These are phyloP conservation scores for Saxidomus purpurata DNA, from an alignment of 1,140 invertebrate genomes.

Conservation along the genomic window DNA sequence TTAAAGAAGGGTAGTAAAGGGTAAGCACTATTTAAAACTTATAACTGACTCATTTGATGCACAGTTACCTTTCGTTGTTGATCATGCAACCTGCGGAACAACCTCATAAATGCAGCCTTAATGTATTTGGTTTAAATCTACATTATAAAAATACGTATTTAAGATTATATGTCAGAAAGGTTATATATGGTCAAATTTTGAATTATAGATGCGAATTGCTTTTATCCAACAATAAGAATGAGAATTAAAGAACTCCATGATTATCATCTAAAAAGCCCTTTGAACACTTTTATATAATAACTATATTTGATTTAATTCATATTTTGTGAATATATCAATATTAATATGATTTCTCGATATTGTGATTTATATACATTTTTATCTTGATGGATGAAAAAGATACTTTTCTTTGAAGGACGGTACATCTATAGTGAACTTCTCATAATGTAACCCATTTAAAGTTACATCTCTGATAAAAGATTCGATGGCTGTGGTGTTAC, in stretches of 20 bases:
- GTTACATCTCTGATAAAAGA: slow-evolving; percentile 57
- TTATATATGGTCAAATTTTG: no score
- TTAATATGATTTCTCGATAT: not conserved
- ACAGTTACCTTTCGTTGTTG: not conserved
- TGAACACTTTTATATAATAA: not conserved
- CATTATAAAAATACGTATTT: not conserved
- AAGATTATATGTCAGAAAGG: not conserved
- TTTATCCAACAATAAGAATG: no score
- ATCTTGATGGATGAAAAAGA: slow-evolving; percentile 47
- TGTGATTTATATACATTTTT: not conserved
- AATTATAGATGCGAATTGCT: no score
- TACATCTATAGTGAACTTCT: slow-evolving; percentile 43
- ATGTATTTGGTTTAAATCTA: not conserved
- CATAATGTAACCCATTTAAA: slow-evolving; percentile 18
- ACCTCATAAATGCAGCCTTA: not conserved
- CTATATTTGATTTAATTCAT: not conserved
- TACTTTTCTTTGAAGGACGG: slow-evolving; percentile 72
- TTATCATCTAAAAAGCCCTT: no score
- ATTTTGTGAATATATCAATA: not conserved
- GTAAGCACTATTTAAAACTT: not conserved
- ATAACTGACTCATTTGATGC: not conserved
- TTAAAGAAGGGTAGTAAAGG: not conserved
- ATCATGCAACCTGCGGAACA: not conserved
- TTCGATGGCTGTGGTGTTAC: slow-evolving; percentile 19
- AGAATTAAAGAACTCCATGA: no score